Base-by-base conservation (phyloP, 1,140 invertebrate genomes). In the Latrodectus geometricus region DNA sequence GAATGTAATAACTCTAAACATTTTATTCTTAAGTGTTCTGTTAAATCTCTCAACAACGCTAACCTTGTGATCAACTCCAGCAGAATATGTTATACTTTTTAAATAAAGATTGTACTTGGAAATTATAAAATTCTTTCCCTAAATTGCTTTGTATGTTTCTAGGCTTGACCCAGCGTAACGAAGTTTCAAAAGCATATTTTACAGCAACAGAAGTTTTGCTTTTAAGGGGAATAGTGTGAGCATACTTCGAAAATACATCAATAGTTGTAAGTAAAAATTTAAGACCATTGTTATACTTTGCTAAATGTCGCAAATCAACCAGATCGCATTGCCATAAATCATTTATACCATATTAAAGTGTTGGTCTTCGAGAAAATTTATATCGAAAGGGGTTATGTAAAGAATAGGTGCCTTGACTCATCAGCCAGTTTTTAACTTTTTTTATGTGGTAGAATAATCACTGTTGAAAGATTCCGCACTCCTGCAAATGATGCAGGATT, bases 231-330 rank as follows among this genome's bases (percentile, higher is more conserved):
- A 61, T 65, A 11, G 17, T 7, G 66, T 78, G 3, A 0, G 56
- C 61, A 7, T 78, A 50, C n/a, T 78, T 78, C 8, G 56, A 66
- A 78, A 68, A 78, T 12, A 78, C 76, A 66, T 66, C 76, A 66
- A 78, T 78, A 9, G 76, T 14, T 9, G 56, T 65, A 14, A 77
- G 23, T 35, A 77, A 48, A 52, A 48, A 77, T 20, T 61, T 77
- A 9, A 48, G 12, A 9, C 54, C 75, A 0, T 15, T 56, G 65
- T 77, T 77, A 23, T 65, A 3, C 14, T 35, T 20, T 14, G 75
- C n/a, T 9, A 56, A 65, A 15, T 77, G 20, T 9, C 9, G n/a
- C 0, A 77, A 65, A 15, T 77, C 75, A 0, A 77, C 75, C 15
- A 65, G 14, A 66, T 77, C 56, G 12, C 54, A 61, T 77, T 77